Evolutionary conservation across 2,797 vertebrate genomes (phyloP), one percentile per base, ranked within the genome.

Genomic region (Carduelis carduelis): DNA sequence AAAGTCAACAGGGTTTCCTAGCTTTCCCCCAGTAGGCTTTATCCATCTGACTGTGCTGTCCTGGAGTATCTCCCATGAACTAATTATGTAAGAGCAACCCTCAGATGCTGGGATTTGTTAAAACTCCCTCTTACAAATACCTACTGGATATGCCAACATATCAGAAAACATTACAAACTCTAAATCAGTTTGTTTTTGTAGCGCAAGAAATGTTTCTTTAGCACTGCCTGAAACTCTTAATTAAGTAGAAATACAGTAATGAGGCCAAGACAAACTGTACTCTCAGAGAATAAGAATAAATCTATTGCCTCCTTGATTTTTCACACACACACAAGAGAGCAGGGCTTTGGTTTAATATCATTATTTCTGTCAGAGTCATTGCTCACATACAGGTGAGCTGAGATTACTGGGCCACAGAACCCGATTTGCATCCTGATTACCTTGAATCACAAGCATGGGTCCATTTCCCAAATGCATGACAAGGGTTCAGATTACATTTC

Each of bases 361-460:
- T 89, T 71, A 83, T 87, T 93, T 93, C 53, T 87, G 30, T 61
- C 61, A 70, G 63, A 89, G 92, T 83, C 21, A n/a, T 60, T 77
- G 64, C 24, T 92, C 60, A 32, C 14, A 4, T 74, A 55, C 6
- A 63, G 28, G 66, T 82, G 41, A 71, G 16, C 34, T 64, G 17
- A 79, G 68, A 77, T 69, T 79, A 60, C 60, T 49, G 37, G 55
- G 41, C 41, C 35, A 6, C 12, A 68, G 44, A 74, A 72, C 35
- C 57, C 4, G 52, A 41, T 93, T 49, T 63, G 39, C 70, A 87
- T 89, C 44, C 63, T 56, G 8, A 71, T 87, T 77, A 79, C 8
- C 27, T 27, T 27, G 30, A 94, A 95, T 87, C 80, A 57, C n/a
- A 32, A 83, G 43, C 30, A 21, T 34, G 6, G 76, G 39, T 35